Evolutionary conservation across 2,888 invertebrate genomes (phyloP), one percentile per base, ranked within the genome.

Genomic region (Campoplex capitator): DNA sequence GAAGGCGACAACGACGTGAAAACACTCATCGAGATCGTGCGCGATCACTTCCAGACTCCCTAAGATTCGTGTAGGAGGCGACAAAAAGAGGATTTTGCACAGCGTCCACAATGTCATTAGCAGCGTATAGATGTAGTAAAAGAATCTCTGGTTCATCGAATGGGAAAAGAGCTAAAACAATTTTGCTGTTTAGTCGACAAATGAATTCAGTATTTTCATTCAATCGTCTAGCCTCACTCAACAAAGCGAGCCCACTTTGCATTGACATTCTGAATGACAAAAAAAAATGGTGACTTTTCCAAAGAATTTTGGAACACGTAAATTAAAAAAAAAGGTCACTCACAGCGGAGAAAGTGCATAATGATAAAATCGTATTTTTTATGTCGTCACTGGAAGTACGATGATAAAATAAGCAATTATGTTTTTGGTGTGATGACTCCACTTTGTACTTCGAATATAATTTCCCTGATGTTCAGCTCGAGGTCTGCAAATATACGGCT

Each of bases 61-160:
- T 71, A 76, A 82, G 85, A 83, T 84, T 81, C 81, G 77, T 70
- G 84, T 58, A 73, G 67, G 83, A 79, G 28, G 68, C 70, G 76
- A 78, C 68, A 38, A 56, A 62, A 84, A 70, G 68, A 51, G 13
- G 51, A 79, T 62, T 84, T 78, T 48, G 74, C 62, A n/a, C 38
- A 38, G 28, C 23, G 56, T 74, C 75, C 62, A 32, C 45, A 28
- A 16, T 62, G 28, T 75, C 75, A 75, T 75, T 75, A 75, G 62
- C 16, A 18, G 45, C 45, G 28, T 75, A 42, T 42, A 11, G 58
- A 28, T 75, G 28, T 75, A 16, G 28, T 51, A 28, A 23, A 58
- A 28, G 45, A 35, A 32, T 38, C n/a, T 28, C n/a, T 23, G 16
- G 16, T 23, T n/a, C 23, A 70, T 45, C 11, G 51, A 51, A 23